Percentiles rank a stretch among this genome's conserved stretches.
phyloP scores from a whole-genome alignment of 2,888 invertebrate genomes.

The Meandrusa payeni region DNA sequence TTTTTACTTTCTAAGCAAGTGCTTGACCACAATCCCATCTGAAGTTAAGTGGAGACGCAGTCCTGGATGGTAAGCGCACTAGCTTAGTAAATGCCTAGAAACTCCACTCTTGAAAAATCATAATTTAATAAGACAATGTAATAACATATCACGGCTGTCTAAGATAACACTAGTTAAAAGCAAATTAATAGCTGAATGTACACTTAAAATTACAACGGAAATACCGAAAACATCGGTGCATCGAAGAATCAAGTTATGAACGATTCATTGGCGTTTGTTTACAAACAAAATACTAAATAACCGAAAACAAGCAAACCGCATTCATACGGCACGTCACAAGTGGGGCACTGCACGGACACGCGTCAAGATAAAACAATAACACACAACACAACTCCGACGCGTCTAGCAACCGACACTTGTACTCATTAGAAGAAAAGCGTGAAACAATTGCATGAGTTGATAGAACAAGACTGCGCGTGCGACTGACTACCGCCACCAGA shows the following conservation, averaged over 20 bases:
- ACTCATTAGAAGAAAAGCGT: slow-evolving; percentile 37
- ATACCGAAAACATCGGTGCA: slow-evolving; percentile 10
- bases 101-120: no score
- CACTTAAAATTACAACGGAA: slow-evolving; percentile 10
- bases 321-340: slow-evolving; percentile 24
- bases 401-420: slow-evolving; percentile 17
- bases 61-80: no score
- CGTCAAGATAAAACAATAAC: slow-evolving; percentile 29
- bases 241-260: background rate
- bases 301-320: slow-evolving; percentile 43
- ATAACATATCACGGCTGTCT: no score
- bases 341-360: slow-evolving; percentile 24
- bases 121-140: no score
- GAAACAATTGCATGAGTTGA: slow-evolving; percentile 51
- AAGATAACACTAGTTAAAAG: no score
- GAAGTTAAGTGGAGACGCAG: no score
- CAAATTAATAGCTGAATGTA: no score
- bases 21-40: no score
- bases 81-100: no score
- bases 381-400: slow-evolving; percentile 22
- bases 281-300: slow-evolving; percentile 24
- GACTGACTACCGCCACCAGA: slow-evolving; percentile 54
- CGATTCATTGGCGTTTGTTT: slow-evolving; percentile 15
- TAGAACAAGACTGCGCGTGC: slow-evolving; percentile 64
- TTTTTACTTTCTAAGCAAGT: no score